Base-by-base conservation (phyloP, 2,888 invertebrate genomes). In the Ligdia adustata region DNA sequence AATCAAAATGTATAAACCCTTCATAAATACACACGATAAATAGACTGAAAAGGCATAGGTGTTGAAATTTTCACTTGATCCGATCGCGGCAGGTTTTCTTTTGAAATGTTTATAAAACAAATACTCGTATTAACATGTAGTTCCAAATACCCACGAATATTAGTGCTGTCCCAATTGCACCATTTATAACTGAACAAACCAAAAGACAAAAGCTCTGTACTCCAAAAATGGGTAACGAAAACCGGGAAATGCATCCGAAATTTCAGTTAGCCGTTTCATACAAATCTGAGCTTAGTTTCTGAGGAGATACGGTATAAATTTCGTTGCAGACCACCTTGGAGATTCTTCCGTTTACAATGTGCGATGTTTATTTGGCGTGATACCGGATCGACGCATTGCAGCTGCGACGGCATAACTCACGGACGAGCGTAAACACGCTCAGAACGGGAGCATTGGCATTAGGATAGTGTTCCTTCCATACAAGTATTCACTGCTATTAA, bases 341-440 rank as follows among this genome's bases (percentile, higher is more conserved):
- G 11, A 24, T 46, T 18, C 35, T 41, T 37, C 41, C 38, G 42
- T 24, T 26, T 28, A 48, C 35, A 41, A 9, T 14, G 34, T 18
- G 18, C 22, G 11, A 27, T 27, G 55, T 57, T 55, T 57, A 43
- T 59, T 51, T 51, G 40, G 28, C 39, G 28, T 24, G 14, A 27
- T 39, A 18, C 22, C 18, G 47, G 49, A 50, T 53, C 45, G 57
- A 62, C 55, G 54, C 38, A 48, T 33, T 52, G 52, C 60, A 58
- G 58, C 58, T 57, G 62, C 39, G 33, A 39, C 43, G 18, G 42
- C 40, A 24, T 55, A 50, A 54, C 53, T 52, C 51, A 34, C 40
- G 11, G 32, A 41, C 48, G 18, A 18, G 51, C 52, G 38, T 52
- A 52, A 52, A 54, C 53, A 48, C 27, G 31, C 41, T 32, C 31